phyloP scores from a whole-genome alignment of 2,113 vertebrate species.

The Clupea harengus region DNA sequence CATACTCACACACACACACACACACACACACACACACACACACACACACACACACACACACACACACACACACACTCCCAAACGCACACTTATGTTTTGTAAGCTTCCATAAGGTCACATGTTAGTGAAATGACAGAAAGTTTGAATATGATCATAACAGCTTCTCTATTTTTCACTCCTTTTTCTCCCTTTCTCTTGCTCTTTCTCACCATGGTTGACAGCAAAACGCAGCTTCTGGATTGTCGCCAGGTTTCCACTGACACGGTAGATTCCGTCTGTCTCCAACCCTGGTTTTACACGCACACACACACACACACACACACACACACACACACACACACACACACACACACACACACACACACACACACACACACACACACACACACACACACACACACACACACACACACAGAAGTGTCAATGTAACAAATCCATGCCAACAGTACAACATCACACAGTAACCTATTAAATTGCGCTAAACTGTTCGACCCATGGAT shows the following conservation, averaged over 20 bases:
- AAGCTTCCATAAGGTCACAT: background rate
- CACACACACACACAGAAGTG: background rate
- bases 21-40: constrained; percentile 12
- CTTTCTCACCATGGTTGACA: constrained; percentile 83
- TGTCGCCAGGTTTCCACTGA: constrained; percentile 85
- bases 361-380: constrained; percentile 25
- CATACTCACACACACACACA: background rate
- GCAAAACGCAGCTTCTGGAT: constrained; percentile 90
- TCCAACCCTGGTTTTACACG: constrained; percentile 75
- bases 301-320: constrained; percentile 17
- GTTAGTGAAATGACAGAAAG: background rate
- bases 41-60: background rate
- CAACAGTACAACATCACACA: too few relatives aligned
- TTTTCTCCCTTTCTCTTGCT: background rate
- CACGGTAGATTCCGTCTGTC: constrained; percentile 89
- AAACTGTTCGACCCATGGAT: background rate
- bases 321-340: background rate
- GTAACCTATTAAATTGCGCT: background rate
- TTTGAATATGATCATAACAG: too few relatives aligned
- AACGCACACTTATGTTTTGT: too few relatives aligned
- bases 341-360: background rate
- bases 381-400: constrained; percentile 20
- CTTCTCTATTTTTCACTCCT: too few relatives aligned
- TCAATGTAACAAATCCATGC: background rate
- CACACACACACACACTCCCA: background rate